A percentile compares a stretch with the other conserved stretches of the same genome.
Evolutionary conservation across 2,113 vertebrate genomes (phyloP).

Genomic region (Ranitomeya imitator): DNA sequence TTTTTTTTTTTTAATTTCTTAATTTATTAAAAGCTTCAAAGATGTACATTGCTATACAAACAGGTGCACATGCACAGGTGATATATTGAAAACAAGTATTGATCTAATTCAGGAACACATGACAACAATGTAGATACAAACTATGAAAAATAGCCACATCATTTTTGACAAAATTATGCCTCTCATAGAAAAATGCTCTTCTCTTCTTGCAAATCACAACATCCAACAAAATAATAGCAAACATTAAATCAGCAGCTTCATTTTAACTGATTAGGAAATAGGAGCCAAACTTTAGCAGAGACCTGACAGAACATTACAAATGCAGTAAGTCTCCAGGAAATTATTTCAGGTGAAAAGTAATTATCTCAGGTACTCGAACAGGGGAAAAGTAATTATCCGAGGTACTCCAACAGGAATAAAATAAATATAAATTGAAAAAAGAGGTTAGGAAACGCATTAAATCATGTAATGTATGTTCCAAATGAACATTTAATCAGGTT

Average conservation of each 20-base stretch:
- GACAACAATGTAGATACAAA: too few relatives aligned
- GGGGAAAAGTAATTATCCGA: conserved; percentile 57
- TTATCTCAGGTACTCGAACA: conserved; percentile 50
- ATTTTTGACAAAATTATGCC: not conserved
- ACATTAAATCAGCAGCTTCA: not conserved
- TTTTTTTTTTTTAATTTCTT: too few relatives aligned
- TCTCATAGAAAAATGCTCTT: not conserved
- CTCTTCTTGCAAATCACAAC: not conserved
- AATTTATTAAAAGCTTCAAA: too few relatives aligned
- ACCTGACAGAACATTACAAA: conserved; percentile 46
- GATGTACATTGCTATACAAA: too few relatives aligned
- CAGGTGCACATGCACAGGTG: too few relatives aligned
- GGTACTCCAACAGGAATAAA: conserved; percentile 62
- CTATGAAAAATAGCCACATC: not conserved
- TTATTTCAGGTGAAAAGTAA: conserved; percentile 56
- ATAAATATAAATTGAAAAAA: conserved; percentile 59
- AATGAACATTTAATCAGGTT: conserved; percentile 57
- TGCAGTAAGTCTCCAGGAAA: conserved; percentile 50
- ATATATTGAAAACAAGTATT: too few relatives aligned
- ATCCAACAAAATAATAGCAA: not conserved
- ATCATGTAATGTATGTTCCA: conserved; percentile 57
- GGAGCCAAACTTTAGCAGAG: conserved; percentile 29
- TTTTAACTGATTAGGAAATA: conserved; percentile 26
- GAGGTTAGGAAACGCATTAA: conserved; percentile 56
- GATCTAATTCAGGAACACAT: too few relatives aligned